Base-by-base conservation (phyloP, 2,797 vertebrate genomes). In the Alca torda region DNA sequence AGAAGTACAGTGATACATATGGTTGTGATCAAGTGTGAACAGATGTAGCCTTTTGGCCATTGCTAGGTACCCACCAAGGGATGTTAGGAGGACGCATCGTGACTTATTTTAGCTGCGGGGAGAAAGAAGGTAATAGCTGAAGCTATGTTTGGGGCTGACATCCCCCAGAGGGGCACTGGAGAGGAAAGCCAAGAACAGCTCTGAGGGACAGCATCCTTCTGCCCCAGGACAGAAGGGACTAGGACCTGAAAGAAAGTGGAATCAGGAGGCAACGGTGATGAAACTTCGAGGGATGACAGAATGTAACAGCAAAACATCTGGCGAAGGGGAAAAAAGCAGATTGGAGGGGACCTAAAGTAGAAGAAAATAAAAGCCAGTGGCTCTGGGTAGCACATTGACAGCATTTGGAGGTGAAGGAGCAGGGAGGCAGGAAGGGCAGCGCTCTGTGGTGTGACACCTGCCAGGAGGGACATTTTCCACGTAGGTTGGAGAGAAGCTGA, bases 81-180 rank as follows among this genome's bases (percentile, higher is more conserved):
- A 51, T 57, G 28, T 54, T 37, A 68, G 59, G 17, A 89, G 19
- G 16, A 74, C 2, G 18, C 45, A n/a, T 18, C 8, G 3, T 35
- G 17, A 67, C 41, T 91, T 64, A 56, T 16, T 67, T 65, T 54
- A 54, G n/a, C 46, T 50, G 46, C 3, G 1, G 9, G 35, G 15
- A 90, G 61, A 87, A 73, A 5, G 7, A 82, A 79, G 20, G 9
- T 25, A 59, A 17, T 14, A 61, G 28, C 46, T 68, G 67, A 75
- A 94, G 63, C 43, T 89, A 12, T 41, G 24, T 82, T 84, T 82
- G 59, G 30, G 84, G 39, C 51, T 92, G 59, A 31, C n/a, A 48
- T 33, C 0, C 0, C 50, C 67, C 16, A 5, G 31, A 84, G 14
- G 6, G 17, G 16, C 24, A 17, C 9, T 0, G 0, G 50, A 81